Conservation (phyloP, 2,113 vertebrate genomes). For the Ictidomys tridecemlineatus region DNA sequence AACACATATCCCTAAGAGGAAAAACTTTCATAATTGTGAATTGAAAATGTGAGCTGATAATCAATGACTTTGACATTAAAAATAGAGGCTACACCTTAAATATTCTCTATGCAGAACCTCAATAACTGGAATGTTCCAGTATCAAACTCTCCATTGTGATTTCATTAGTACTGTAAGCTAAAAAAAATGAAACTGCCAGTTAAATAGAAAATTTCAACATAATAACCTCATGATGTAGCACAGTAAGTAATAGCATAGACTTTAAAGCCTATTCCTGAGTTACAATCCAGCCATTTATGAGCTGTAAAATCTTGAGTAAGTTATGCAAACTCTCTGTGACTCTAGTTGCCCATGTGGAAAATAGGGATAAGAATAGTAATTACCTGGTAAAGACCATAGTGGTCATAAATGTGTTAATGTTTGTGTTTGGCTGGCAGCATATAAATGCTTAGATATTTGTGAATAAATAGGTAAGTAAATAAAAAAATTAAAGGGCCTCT, state of each 20-base stretch:
- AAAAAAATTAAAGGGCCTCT: background rate
- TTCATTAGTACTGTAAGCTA: background rate
- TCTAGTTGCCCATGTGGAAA: conserved; percentile 28
- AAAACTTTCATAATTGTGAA: conserved; percentile 31
- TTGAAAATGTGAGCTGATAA: conserved; percentile 52
- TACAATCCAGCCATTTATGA: background rate
- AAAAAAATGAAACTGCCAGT: background rate
- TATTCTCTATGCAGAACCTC: background rate
- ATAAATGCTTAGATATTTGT: conserved; percentile 24
- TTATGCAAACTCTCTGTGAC: conserved; percentile 11
- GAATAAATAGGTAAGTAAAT: background rate
- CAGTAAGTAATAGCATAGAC: background rate
- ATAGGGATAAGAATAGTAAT: background rate
- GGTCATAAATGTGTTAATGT: background rate
- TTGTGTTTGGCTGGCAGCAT: background rate
- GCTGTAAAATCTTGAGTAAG: background rate
- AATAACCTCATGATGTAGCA: background rate
- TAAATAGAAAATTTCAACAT: conserved; percentile 61
- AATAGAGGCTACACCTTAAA: background rate
- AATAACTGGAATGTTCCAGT: background rate
- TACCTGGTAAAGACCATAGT: background rate
- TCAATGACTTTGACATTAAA: conserved; percentile 47
- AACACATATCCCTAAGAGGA: background rate
- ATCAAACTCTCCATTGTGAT: background rate
- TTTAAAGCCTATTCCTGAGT: background rate